Evolutionary conservation across 2,888 invertebrate species (phyloP).

Genomic region (Carabus problematicus): DNA sequence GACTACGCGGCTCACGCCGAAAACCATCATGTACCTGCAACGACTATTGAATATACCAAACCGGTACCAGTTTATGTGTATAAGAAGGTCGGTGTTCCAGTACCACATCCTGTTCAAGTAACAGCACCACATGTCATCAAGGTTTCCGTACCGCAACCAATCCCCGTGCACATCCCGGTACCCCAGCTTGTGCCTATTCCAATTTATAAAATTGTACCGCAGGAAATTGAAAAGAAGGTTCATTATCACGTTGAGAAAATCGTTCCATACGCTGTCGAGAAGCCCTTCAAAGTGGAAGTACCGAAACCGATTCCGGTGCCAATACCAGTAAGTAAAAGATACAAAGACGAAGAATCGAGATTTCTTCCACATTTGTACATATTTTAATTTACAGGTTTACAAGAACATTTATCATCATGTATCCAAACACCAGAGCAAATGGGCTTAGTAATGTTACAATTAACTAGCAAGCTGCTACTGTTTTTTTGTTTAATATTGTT

Average conservation of each 20-base stretch:
- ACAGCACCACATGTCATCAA: constrained; percentile 74
- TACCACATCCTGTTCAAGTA: constrained; percentile 75
- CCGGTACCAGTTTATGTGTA: constrained; percentile 74
- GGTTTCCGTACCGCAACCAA: constrained; percentile 77
- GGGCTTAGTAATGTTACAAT: too few relatives aligned
- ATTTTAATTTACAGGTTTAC: constrained; percentile 62
- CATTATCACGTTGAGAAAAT: constrained; percentile 78
- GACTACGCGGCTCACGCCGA: constrained; percentile 63
- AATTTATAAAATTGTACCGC: constrained; percentile 75
- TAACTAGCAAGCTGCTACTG: too few relatives aligned
- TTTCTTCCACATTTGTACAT: too few relatives aligned
- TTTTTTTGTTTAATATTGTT: too few relatives aligned
- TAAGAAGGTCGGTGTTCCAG: constrained; percentile 75
- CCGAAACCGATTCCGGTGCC: constrained; percentile 77
- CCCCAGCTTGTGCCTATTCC: constrained; percentile 77
- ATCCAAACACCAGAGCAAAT: constrained; percentile 48
- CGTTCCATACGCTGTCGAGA: constrained; percentile 74
- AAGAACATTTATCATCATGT: constrained; percentile 74
- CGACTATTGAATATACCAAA: constrained; percentile 73
- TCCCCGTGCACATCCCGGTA: constrained; percentile 74
- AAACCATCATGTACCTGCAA: constrained; percentile 62
- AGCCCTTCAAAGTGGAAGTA: constrained; percentile 77
- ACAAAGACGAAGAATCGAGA: too few relatives aligned
- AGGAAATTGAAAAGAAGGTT: constrained; percentile 74
- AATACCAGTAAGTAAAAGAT: constrained; percentile 55